Evolutionary conservation across 2,888 invertebrate species (phyloP).

Genomic region (Escarpia spicata): DNA sequence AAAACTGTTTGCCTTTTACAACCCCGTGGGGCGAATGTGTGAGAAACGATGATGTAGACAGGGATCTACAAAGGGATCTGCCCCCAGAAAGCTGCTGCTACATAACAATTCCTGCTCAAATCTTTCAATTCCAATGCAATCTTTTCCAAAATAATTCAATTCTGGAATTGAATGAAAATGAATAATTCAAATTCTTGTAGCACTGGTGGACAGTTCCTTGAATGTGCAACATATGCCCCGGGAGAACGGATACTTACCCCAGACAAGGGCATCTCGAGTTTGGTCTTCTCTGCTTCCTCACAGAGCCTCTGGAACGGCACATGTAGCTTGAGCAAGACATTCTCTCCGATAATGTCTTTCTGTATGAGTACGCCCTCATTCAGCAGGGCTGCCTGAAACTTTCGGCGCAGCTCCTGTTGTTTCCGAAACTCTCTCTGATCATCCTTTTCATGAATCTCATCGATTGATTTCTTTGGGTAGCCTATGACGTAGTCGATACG

Average conservation of each 20-base stretch:
- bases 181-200: too few relatives aligned
- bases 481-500: conserved; percentile 61
- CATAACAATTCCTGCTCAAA: too few relatives aligned
- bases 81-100: conserved; percentile 26
- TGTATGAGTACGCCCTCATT: conserved; percentile 56
- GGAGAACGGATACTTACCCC: conserved; percentile 49
- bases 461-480: conserved; percentile 38
- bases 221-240: background rate
- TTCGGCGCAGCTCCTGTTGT: conserved; percentile 39
- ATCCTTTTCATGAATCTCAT: conserved; percentile 27
- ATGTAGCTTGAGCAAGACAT: conserved; percentile 50
- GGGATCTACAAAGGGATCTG: too few relatives aligned
- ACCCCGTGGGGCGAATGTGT: too few relatives aligned
- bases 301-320: conserved; percentile 61
- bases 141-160: too few relatives aligned
- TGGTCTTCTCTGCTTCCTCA: conserved; percentile 59
- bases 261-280: conserved; percentile 62
- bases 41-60: too few relatives aligned
- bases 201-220: too few relatives aligned
- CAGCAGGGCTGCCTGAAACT: conserved; percentile 50
- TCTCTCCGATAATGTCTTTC: conserved; percentile 36
- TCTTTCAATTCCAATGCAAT: too few relatives aligned
- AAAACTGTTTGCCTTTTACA: too few relatives aligned
- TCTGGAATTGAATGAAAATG: too few relatives aligned
- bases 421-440: conserved; percentile 28